Percentiles rank a stretch among this genome's conserved stretches.
phyloP scores from a whole-genome alignment of 2,888 invertebrate genomes.

The Vanessa cardui region DNA sequence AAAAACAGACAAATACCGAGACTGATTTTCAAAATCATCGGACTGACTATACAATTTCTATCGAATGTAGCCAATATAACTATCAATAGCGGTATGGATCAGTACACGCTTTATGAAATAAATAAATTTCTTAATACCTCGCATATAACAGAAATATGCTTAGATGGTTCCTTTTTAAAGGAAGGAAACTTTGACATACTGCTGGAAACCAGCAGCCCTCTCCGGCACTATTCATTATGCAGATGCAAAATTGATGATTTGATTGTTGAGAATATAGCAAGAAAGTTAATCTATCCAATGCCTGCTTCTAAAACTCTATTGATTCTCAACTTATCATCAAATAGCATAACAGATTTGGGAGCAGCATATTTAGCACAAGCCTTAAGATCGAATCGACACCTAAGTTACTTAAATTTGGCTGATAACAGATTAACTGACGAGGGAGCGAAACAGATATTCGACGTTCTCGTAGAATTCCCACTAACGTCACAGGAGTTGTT shows the following conservation, averaged over 20 bases:
- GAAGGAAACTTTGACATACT: slow-evolving; percentile 56
- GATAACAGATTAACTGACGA: slow-evolving; percentile 58
- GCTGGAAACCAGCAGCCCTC: slow-evolving; percentile 43
- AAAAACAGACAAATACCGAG: slow-evolving; percentile 53
- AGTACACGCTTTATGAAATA: slow-evolving; percentile 53
- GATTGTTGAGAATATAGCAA: slow-evolving; percentile 50
- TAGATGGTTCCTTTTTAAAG: slow-evolving; percentile 52
- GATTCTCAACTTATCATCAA: slow-evolving; percentile 59
- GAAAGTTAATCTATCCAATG: slow-evolving; percentile 45
- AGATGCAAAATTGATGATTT: slow-evolving; percentile 58
- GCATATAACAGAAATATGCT: slow-evolving; percentile 57
- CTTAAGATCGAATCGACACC: slow-evolving; percentile 54
- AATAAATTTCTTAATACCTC: slow-evolving; percentile 49
- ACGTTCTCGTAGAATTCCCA: slow-evolving; percentile 51
- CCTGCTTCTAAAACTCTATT: slow-evolving; percentile 53
- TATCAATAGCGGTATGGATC: slow-evolving; percentile 52
- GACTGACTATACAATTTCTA: slow-evolving; percentile 53
- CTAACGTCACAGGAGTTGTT: slow-evolving; percentile 52
- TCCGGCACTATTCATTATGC: slow-evolving; percentile 56
- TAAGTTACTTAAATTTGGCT: slow-evolving; percentile 60
- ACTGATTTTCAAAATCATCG: slow-evolving; percentile 52
- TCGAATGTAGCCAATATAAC: slow-evolving; percentile 46
- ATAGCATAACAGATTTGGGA: slow-evolving; percentile 60
- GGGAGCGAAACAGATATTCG: slow-evolving; percentile 51
- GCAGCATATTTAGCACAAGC: slow-evolving; percentile 50